Conservation (phyloP, 2,113 vertebrate species). For the Phyllopteryx taeniolatus region DNA sequence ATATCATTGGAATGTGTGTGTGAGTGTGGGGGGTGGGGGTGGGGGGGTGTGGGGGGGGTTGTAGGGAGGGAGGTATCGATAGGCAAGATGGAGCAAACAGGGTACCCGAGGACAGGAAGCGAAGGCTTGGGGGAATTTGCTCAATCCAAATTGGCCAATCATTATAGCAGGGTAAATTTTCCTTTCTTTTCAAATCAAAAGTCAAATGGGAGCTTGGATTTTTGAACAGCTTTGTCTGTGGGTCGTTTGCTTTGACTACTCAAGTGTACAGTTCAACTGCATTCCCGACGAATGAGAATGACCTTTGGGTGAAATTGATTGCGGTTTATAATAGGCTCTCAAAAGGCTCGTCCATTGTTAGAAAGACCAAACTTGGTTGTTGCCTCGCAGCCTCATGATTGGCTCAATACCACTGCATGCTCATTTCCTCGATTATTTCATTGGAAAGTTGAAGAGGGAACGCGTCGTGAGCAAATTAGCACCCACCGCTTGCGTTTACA, state of each 20-base stretch:
- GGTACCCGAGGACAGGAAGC: constrained; percentile 57
- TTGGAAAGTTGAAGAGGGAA: background rate
- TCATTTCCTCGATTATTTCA: background rate
- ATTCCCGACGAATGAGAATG: background rate
- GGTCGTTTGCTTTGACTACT: background rate
- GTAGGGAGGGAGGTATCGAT: constrained; percentile 41
- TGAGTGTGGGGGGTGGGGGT: constrained; percentile 30
- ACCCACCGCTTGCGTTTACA: background rate
- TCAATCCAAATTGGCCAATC: constrained; percentile 4
- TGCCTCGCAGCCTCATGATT: background rate
- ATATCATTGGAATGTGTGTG: constrained; percentile 57
- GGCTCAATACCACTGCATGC: background rate
- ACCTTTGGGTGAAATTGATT: background rate
- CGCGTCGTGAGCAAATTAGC: background rate
- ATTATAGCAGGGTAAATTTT: background rate
- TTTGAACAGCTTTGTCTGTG: background rate
- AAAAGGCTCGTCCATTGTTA: background rate
- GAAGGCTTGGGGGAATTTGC: constrained; percentile 43
- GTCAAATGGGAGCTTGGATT: background rate
- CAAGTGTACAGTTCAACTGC: background rate
- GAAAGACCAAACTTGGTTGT: background rate
- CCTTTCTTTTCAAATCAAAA: background rate
- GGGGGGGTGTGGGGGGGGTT: constrained; percentile 39
- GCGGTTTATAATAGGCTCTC: background rate
- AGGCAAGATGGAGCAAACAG: constrained; percentile 62